Evolutionary conservation across 2,797 vertebrate species (phyloP).

Genomic region (Selene dorsalis): DNA sequence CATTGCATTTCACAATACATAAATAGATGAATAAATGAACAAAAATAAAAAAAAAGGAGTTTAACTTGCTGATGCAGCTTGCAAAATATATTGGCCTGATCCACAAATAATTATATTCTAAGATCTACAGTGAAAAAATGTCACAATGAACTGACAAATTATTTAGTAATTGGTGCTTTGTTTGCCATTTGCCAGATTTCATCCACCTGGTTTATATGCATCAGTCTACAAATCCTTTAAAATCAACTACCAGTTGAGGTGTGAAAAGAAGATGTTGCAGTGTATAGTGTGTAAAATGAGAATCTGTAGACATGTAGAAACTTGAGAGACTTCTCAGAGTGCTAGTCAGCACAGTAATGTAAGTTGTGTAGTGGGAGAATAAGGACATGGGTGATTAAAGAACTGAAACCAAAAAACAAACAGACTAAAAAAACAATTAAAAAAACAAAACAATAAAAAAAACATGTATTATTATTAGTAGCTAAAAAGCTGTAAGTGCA

Average conservation of each 20-base stretch:
- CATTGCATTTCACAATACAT: neutral
- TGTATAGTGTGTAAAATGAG: neutral
- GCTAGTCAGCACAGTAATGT: neutral
- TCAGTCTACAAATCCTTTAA: constrained; percentile 10
- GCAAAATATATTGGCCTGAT: neutral
- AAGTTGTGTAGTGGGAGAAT: neutral
- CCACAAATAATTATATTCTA: constrained; percentile 6
- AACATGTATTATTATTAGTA: neutral
- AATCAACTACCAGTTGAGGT: constrained; percentile 20
- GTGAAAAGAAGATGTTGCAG: constrained; percentile 5
- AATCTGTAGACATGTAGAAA: neutral
- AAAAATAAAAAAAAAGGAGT: neutral
- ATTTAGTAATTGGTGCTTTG: neutral
- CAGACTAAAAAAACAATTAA: neutral
- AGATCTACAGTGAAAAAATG: neutral
- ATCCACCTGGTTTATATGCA: neutral
- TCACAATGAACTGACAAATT: neutral
- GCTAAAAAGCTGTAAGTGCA: no score
- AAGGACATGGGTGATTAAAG: neutral
- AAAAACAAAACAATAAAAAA: no score
- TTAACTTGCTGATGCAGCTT: neutral
- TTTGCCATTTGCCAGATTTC: constrained; percentile 21
- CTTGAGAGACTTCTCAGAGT: neutral
- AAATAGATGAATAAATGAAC: neutral
- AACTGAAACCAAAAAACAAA: neutral